Evolutionary conservation across 2,888 invertebrate species (phyloP).

Genomic region (Nephrotoma guestfalica): DNA sequence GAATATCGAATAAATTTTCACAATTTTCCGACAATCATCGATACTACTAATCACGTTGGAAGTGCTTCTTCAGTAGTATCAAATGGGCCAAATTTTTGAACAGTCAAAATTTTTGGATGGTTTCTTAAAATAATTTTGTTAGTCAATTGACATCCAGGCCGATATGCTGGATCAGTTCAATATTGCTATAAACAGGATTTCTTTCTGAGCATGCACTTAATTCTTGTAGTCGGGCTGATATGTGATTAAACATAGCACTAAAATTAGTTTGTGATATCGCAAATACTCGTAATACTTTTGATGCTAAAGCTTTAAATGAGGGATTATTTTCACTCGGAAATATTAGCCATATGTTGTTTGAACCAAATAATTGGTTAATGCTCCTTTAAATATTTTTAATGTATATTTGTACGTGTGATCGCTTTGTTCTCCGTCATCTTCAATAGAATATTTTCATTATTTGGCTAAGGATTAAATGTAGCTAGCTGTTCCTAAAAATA

Average conservation of each 20-base stretch:
- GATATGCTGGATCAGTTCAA: conserved; percentile 94
- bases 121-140: conserved; percentile 67
- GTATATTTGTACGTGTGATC: too few relatives aligned
- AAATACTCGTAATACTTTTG: conserved; percentile 91
- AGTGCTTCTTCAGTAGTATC: conserved; percentile 70
- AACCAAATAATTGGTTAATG: too few relatives aligned
- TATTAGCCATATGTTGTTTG: too few relatives aligned
- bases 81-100: conserved; percentile 83
- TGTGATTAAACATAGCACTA: conserved; percentile 87
- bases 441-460: too few relatives aligned
- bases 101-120: conserved; percentile 78
- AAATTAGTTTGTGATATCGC: conserved; percentile 94
- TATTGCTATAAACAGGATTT: conserved; percentile 86
- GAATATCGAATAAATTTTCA: conserved; percentile 83
- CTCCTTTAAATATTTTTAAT: too few relatives aligned
- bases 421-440: too few relatives aligned
- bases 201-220: conserved; percentile 78
- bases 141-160: conserved; percentile 83
- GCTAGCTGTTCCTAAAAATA: too few relatives aligned
- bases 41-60: too few relatives aligned
- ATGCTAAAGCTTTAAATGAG: conserved; percentile 73
- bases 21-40: conserved; percentile 74
- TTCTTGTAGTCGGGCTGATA: conserved; percentile 73
- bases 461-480: too few relatives aligned
- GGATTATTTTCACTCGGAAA: conserved; percentile 60